Conservation (phyloP, 1,140 invertebrate species). For the Brachionus asplanchnoidis region DNA sequence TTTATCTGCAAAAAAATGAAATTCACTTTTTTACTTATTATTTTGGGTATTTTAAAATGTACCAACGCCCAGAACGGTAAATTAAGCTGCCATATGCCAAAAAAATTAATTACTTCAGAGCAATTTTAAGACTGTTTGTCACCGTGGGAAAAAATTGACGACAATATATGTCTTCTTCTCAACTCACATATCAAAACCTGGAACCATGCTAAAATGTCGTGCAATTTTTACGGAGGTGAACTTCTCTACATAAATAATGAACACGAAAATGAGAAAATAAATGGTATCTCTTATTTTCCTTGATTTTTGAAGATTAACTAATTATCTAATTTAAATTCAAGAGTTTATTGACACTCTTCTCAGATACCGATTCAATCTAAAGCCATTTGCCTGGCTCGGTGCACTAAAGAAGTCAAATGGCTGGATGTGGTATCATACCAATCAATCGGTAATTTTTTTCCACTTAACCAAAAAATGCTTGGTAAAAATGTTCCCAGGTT, state of each 20-base stretch:
- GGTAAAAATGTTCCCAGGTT: background rate
- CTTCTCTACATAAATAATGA: background rate
- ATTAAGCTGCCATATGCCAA: background rate
- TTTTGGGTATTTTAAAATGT: background rate
- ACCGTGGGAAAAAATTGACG: constrained; percentile 36
- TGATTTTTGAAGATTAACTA: background rate
- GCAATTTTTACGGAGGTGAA: constrained; percentile 1
- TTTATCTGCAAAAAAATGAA: constrained; percentile 1
- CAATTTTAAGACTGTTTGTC: background rate
- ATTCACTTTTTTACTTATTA: background rate
- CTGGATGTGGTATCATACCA: background rate
- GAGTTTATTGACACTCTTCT: background rate
- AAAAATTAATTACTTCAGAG: background rate
- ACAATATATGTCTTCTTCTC: constrained; percentile 32
- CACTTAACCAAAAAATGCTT: background rate
- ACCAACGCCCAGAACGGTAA: background rate
- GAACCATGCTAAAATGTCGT: constrained; percentile 7
- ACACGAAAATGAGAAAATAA: background rate
- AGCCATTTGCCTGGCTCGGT: background rate
- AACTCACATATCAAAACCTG: constrained; percentile 23
- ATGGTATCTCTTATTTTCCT: background rate
- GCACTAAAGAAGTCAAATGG: background rate
- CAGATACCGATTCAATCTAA: constrained; percentile 6
- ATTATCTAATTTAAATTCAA: background rate
- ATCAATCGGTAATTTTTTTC: background rate